Evolutionary conservation across 2,113 vertebrate species (phyloP).

Genomic region (Seriola quinqueradiata): DNA sequence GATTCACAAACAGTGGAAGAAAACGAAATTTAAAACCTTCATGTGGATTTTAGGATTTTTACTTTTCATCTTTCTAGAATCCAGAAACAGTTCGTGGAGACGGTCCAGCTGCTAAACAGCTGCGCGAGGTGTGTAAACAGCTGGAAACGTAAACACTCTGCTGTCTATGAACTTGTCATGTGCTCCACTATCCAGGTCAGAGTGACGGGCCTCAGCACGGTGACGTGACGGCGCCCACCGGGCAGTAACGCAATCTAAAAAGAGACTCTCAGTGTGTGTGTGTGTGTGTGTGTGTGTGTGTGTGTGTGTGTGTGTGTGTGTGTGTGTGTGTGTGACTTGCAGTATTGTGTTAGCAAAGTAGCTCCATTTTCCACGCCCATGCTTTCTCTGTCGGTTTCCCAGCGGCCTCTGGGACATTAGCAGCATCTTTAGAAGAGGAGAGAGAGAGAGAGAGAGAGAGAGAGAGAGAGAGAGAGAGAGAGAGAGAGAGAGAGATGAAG

Average conservation of each 20-base stretch:
- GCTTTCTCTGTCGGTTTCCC: constrained; percentile 45
- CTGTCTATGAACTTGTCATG: constrained; percentile 33
- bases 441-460: neutral
- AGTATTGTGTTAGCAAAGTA: constrained; percentile 60
- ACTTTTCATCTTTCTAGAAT: no score
- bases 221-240: constrained; percentile 2
- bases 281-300: constrained; percentile 22
- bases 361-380: constrained; percentile 56
- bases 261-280: constrained; percentile 6
- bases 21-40: no score
- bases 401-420: constrained; percentile 46
- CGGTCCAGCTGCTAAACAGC: neutral
- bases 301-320: constrained; percentile 31
- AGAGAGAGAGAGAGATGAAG: constrained; percentile 2
- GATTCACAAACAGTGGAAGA: no score
- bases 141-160: neutral
- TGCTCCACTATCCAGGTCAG: constrained; percentile 26
- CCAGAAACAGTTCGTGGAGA: no score
- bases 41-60: no score
- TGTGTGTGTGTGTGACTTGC: neutral
- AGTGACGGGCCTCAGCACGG: neutral
- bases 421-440: constrained; percentile 49
- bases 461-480: neutral
- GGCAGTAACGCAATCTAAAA: constrained; percentile 40
- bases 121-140: neutral